Percentiles rank a stretch among this genome's conserved stretches.
Evolutionary conservation across 2,888 invertebrate genomes (phyloP).

Genomic region (Amiota minor): DNA sequence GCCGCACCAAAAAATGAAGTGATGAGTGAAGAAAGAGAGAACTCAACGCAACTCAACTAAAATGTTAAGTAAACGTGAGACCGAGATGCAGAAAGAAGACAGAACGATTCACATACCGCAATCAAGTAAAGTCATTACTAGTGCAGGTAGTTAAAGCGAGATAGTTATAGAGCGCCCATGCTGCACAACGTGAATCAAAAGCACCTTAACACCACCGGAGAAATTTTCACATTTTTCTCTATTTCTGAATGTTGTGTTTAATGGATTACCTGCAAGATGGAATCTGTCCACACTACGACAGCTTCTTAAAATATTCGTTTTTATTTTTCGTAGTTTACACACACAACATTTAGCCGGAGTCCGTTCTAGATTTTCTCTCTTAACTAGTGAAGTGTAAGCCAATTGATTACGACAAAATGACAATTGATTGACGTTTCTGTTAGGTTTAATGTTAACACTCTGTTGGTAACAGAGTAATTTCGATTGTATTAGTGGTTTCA

Average conservation of each 20-base stretch:
- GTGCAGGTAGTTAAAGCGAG: neutral
- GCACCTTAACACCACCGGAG: neutral
- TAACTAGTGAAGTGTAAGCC: neutral
- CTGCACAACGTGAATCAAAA: slow-evolving; percentile 1
- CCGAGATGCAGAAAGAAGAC: neutral
- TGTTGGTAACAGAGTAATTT: too few relatives aligned
- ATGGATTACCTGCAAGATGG: neutral
- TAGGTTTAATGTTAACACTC: too few relatives aligned
- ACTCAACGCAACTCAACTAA: slow-evolving; percentile 34
- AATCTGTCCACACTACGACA: too few relatives aligned
- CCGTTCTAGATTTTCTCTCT: neutral
- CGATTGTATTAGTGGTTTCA: too few relatives aligned
- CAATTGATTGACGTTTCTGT: neutral
- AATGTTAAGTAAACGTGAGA: neutral
- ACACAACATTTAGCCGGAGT: neutral
- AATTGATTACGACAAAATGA: slow-evolving; percentile 16
- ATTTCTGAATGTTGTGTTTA: neutral
- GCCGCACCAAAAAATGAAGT: slow-evolving; percentile 37
- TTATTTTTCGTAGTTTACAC: neutral
- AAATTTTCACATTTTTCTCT: slow-evolving; percentile 4
- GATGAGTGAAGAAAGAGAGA: slow-evolving; percentile 40
- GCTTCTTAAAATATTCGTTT: too few relatives aligned
- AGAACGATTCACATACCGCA: neutral
- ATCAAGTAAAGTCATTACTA: neutral
- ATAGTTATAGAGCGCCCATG: neutral